Percentiles rank a stretch among this genome's conserved stretches.
Evolutionary conservation across 2,797 vertebrate genomes (phyloP).

Genomic region (Menidia menidia): DNA sequence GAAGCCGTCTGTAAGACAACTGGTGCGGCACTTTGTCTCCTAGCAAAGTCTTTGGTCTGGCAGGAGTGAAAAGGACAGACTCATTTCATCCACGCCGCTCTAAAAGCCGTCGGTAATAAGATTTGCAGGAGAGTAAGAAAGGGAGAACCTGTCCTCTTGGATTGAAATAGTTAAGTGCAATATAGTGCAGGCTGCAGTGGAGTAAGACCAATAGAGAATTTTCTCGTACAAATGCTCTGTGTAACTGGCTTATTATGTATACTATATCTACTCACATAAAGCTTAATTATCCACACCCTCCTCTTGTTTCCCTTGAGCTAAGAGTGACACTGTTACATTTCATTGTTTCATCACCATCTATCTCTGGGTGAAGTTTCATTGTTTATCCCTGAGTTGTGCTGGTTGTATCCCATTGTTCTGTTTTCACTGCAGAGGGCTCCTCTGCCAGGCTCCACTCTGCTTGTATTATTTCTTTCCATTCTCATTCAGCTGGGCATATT

Average conservation of each 20-base stretch:
- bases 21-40: constrained; percentile 62
- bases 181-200: constrained; percentile 36
- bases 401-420: constrained; percentile 63
- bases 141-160: constrained; percentile 32
- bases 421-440: constrained; percentile 57
- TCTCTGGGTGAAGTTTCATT: constrained; percentile 67
- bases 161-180: constrained; percentile 58
- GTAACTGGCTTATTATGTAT: constrained; percentile 58
- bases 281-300: constrained; percentile 61
- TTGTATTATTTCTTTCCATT: constrained; percentile 71
- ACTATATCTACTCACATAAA: constrained; percentile 53
- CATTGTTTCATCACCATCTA: constrained; percentile 65
- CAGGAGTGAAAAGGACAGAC: constrained; percentile 68
- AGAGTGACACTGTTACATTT: constrained; percentile 51
- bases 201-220: constrained; percentile 42
- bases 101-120: constrained; percentile 61
- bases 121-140: constrained; percentile 43
- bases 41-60: constrained; percentile 72
- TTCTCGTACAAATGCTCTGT: constrained; percentile 31
- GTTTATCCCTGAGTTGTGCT: constrained; percentile 58
- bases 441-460: constrained; percentile 63
- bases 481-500: constrained; percentile 66
- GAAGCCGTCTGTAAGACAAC: constrained; percentile 55
- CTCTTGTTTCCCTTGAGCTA: constrained; percentile 48
- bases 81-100: constrained; percentile 65